These are phyloP conservation scores for Cuniculus paca DNA, from an alignment of 2,797 vertebrate species.

Conservation along the genomic window DNA sequence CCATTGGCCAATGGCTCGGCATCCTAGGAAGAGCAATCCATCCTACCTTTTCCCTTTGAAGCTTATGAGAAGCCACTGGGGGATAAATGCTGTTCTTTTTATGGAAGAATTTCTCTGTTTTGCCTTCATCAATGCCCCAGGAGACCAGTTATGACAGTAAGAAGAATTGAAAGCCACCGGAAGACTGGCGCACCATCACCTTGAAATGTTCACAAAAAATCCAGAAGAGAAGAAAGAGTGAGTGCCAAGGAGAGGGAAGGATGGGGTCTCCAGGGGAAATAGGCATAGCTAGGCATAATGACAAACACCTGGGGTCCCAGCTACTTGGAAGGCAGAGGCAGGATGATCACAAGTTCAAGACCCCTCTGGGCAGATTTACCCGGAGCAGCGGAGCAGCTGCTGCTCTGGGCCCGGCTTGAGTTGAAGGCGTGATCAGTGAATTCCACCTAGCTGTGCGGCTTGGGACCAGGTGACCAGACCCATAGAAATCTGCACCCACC, in stretches of 20 bases:
- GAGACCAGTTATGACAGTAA: background rate
- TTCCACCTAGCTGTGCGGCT: too few species aligned
- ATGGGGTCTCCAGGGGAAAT: background rate
- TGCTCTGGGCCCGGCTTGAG: too few species aligned
- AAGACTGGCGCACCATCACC: constrained; percentile 36
- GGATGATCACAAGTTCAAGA: background rate
- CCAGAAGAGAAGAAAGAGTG: constrained; percentile 69
- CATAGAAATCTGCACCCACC: too few species aligned
- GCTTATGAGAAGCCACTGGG: background rate
- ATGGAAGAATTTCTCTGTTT: background rate
- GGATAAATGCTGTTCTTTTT: background rate
- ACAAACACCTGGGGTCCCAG: background rate
- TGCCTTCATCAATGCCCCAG: background rate
- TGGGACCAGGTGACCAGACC: too few species aligned
- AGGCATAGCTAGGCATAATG: too few species aligned
- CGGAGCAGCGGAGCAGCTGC: too few species aligned
- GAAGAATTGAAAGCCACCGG: background rate
- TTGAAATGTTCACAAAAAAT: background rate
- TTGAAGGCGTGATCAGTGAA: too few species aligned
- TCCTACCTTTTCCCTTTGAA: background rate
- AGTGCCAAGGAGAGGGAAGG: background rate
- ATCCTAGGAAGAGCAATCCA: background rate
- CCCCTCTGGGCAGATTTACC: background rate
- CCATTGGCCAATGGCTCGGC: background rate
- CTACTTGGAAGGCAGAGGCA: background rate